phyloP scores from a whole-genome alignment of 2,113 vertebrate genomes.

The Cranoglanis bouderius region DNA sequence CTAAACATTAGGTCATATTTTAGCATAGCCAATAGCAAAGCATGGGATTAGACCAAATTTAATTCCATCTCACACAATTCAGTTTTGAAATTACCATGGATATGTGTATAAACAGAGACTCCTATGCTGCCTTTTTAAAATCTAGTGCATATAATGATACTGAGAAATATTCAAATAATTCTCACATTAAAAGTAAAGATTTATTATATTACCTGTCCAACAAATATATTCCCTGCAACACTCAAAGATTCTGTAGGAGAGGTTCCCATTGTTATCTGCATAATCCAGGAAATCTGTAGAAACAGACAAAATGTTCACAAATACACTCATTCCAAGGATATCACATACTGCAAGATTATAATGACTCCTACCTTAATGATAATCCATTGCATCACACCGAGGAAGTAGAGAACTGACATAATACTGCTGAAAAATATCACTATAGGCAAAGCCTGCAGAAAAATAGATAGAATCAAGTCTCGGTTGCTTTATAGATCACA shows the following conservation, averaged over 20 bases:
- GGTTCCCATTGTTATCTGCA: constrained; percentile 92
- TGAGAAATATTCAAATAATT: too few species aligned
- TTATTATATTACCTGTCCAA: constrained; percentile 84
- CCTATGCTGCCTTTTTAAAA: neutral
- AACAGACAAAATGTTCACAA: constrained; percentile 50
- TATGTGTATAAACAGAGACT: neutral
- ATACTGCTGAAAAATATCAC: constrained; percentile 92
- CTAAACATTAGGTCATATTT: neutral
- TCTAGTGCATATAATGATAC: neutral
- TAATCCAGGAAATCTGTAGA: constrained; percentile 84
- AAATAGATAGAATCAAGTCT: constrained; percentile 32
- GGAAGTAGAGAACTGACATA: constrained; percentile 91
- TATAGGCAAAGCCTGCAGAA: constrained; percentile 83
- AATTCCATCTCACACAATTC: neutral
- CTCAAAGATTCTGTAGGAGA: constrained; percentile 88
- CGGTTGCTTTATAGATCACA: neutral
- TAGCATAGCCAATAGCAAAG: neutral
- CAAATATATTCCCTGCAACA: constrained; percentile 94
- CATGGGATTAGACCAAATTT: neutral
- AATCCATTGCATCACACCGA: constrained; percentile 89
- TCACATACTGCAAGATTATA: neutral
- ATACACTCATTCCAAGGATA: constrained; percentile 29
- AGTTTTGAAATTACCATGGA: neutral
- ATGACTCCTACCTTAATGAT: constrained; percentile 83
- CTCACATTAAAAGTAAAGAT: neutral